These are phyloP conservation scores for Lordiphosa stackelbergi DNA, from an alignment of 1,140 invertebrate genomes.

Conservation along the genomic window DNA sequence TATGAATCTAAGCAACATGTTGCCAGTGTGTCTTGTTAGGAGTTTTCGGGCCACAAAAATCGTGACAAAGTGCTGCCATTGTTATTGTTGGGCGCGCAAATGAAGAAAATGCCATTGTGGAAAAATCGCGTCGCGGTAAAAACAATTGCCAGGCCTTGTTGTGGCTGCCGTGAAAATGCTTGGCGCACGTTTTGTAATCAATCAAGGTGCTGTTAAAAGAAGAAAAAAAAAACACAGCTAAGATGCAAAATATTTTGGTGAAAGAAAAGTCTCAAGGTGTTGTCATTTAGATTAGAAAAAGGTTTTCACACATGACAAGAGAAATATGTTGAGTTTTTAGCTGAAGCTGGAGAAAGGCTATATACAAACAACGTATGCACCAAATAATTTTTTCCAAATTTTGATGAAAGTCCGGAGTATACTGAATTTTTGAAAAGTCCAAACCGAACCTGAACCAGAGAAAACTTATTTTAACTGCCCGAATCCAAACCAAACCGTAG, in stretches of 20 bases:
- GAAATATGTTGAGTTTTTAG: conserved; percentile 1
- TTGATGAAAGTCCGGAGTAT: no score
- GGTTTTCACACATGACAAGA: conserved; percentile 16
- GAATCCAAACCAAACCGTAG: no score
- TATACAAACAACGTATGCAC: no score
- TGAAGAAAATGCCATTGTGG: conserved; percentile 75
- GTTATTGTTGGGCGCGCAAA: conserved; percentile 63
- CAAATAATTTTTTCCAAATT: no score
- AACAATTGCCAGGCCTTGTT: conserved; percentile 61
- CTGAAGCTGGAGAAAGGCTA: background rate
- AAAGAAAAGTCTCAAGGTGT: conserved; percentile 44
- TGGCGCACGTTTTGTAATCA: conserved; percentile 72
- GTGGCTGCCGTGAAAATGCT: conserved; percentile 62
- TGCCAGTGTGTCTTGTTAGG: conserved; percentile 64
- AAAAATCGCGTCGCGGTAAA: conserved; percentile 54
- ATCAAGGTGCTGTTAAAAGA: conserved; percentile 55
- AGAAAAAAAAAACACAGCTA: conserved; percentile 26
- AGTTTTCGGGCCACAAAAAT: conserved; percentile 49
- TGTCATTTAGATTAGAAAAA: conserved; percentile 46
- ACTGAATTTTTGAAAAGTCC: no score
- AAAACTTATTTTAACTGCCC: no score
- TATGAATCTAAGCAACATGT: conserved; percentile 58
- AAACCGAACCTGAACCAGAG: no score
- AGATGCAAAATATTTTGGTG: conserved; percentile 52
- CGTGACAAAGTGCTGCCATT: conserved; percentile 73